Base-by-base conservation (phyloP, 2,888 invertebrate species). In the Drosophila hamatofila region DNA sequence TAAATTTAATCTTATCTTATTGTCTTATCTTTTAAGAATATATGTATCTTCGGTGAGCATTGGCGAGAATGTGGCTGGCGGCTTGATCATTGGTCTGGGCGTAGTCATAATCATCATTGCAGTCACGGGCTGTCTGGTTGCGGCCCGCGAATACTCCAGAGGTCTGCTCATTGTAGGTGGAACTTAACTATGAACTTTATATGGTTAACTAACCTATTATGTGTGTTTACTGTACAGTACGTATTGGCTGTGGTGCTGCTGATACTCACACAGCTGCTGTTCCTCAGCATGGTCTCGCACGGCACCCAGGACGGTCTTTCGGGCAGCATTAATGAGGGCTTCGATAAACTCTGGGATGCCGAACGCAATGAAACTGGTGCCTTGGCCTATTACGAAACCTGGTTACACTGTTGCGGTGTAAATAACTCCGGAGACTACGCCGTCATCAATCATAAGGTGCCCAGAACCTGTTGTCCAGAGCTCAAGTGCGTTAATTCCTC, bases 251-350 rank as follows among this genome's bases (percentile, higher is more conserved):
- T 91, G 57, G 72, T 78, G 8, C 49, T 90, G 44, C 35, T 91
- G 60, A 81, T 92, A 66, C 72, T 92, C 27, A 68, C 73, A 25
- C 90, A 91, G 66, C 73, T 91, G 39, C 72, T 91, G 49, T 80
- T 92, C 75, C 82, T 87, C n/a, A 88, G 91, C 76, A 91, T 92
- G 92, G 82, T 91, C 5, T 90, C 91, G 2, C 91, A 89, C 21
- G 92, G 91, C 58, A 89, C 90, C 3, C 78, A 87, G 67, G 91
- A 91, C 64, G 91, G 91, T 44, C 75, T 91, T 11, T 82, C 91
- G 51, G 91, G 90, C 48, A 91, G 91, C 69, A 88, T 91, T 9
- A 83, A 88, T 23, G 80, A 81, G 18, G 91, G 91, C 21, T 91
- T 91, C 30, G 90, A 92, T 12, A 59, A 74, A 23, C 63, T 91